Base-by-base conservation (phyloP, 2,888 invertebrate genomes). In the Meiosimyza decipiens region DNA sequence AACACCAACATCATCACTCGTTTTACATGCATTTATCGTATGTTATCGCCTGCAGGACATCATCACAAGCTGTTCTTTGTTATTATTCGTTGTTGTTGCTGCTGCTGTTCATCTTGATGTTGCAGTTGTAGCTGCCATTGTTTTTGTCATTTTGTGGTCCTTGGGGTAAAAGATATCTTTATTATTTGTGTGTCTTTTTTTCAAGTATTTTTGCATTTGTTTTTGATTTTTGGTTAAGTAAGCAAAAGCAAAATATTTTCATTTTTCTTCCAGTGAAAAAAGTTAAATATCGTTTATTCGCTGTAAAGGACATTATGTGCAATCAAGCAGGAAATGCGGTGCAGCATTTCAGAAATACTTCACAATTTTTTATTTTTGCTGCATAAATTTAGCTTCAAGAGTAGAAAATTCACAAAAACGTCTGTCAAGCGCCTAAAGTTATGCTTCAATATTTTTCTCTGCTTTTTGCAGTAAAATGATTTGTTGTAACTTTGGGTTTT, bases 21-120 rank as follows among this genome's bases (percentile, higher is more conserved):
- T 81, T 84, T 85, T 85, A 84, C 84, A 85, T 81, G 84, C 84
- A 82, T 81, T 85, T 84, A 84, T 82, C 82, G 84, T 81, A 82
- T 85, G 84, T 83, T 84, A 85, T 84, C 84, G 84, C 83, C 83
- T 80, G 79, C 78, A 81, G 83, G 71, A 72, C 76, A 76, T 63
- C 62, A 54, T 63, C 54, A 47, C 70, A 70, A 70, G 63, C 70
- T 70, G 70, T 62, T 47, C 62, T 52, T 55, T 67, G 47, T 49
- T 67, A 15, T 47, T 22, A 13, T 13, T 6, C 49, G 63, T 63
- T 70, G 59, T 59, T 49, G 15, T 69, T 60, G 59, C 11, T 69
- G n/a, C 40, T 52, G 49, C 51, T 50, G 50, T 50, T 50, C 64
- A 18, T 64, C 64, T 50, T 50, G 18, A 50, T 64, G 64, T 64